These are phyloP conservation scores for Siniperca knerii DNA, from an alignment of 2,113 vertebrate species.

Conservation along the genomic window DNA sequence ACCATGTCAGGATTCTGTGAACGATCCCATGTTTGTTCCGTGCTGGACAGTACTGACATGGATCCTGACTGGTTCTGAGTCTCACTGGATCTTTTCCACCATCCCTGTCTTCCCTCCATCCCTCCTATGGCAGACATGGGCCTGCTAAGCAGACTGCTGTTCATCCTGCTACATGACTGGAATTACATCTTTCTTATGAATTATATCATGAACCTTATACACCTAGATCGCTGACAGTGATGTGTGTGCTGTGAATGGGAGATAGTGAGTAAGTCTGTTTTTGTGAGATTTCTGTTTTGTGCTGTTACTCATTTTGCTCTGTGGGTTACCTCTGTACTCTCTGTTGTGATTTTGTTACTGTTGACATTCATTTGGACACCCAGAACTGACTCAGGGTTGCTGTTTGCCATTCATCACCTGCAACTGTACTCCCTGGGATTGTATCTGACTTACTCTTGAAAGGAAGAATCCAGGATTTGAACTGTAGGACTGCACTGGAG, in stretches of 20 bases:
- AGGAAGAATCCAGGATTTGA: constrained; percentile 54
- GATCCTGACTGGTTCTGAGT: constrained; percentile 66
- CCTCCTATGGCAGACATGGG: constrained; percentile 80
- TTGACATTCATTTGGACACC: constrained; percentile 57
- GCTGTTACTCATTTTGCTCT: constrained; percentile 5
- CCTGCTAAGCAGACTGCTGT: constrained; percentile 80
- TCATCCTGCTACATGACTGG: constrained; percentile 84
- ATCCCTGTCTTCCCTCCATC: constrained; percentile 66
- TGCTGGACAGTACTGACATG: constrained; percentile 65
- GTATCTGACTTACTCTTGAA: constrained; percentile 35
- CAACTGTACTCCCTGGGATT: constrained; percentile 48
- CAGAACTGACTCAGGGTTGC: constrained; percentile 44
- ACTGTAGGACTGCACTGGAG: constrained; percentile 37
- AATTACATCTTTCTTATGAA: constrained; percentile 75
- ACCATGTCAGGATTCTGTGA: constrained; percentile 69
- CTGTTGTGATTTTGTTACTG: constrained; percentile 24
- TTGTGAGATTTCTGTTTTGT: constrained; percentile 13
- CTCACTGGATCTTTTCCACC: constrained; percentile 59
- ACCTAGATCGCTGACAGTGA: constrained; percentile 47
- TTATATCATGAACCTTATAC: constrained; percentile 62
- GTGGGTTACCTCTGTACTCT: constrained; percentile 31
- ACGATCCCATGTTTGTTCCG: constrained; percentile 52
- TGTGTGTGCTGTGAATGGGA: constrained; percentile 33
- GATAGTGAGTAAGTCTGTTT: constrained; percentile 33
- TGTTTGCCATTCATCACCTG: constrained; percentile 42